Base-by-base conservation (phyloP, 2,113 vertebrate genomes). In the Pseudorectes ferrugineus region DNA sequence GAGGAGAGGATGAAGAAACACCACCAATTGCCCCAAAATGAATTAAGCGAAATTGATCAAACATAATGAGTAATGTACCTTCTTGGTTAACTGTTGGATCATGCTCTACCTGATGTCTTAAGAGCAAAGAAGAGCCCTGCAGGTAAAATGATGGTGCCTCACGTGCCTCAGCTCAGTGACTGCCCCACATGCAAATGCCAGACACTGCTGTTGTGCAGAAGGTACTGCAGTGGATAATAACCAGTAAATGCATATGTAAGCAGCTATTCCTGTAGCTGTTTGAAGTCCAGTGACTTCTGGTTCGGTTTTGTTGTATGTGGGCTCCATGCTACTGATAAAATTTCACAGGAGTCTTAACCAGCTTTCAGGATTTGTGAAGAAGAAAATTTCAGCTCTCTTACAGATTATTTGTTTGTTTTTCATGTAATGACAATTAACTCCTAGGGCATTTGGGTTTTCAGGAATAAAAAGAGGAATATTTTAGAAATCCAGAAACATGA, bases 111-210 rank as follows among this genome's bases (percentile, higher is more conserved):
- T 76, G 52, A 18, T 67, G 48, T 72, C 48, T 52, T 61, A 45
- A 59, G 57, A 89, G 74, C 46, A 49, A 9, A 33, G 74, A 73
- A 33, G 51, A 85, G 40, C 66, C 12, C 49, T 67, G 22, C 20
- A 21, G 28, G 31, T 78, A 10, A 75, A 94, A 59, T 5, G 36
- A 8, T 26, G 17, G 35, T 31, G 17, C 48, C 42, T 70, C 12
- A 2, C 0, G 2, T 45, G 42, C 45, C 6, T 11, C 11, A 54
- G 55, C 59, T 36, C 43, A 43, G 4, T 2, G 3, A 38, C 43
- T 84, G 10, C 24, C 33, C 7, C 19, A 14, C 5, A 0, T 63
- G 29, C 10, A 38, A 40, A 36, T 38, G 21, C 16, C 16, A 14
- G n/a, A 3, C 7, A 1, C 36, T 52, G 40, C 81, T 86, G 42